These are phyloP conservation scores for Neelides sp. DNA, from an alignment of 1,140 invertebrate genomes.

Conservation along the genomic window DNA sequence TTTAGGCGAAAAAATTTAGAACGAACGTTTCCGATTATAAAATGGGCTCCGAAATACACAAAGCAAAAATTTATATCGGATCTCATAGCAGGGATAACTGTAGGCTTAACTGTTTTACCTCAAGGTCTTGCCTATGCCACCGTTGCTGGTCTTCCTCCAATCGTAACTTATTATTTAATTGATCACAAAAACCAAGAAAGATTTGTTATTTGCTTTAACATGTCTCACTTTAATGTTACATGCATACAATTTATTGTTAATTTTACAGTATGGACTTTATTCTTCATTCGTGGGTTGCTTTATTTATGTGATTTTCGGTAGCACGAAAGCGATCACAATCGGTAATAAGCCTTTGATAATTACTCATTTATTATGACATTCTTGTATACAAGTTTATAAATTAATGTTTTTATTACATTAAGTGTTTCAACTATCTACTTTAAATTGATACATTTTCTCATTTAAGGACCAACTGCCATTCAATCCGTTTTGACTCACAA, in stretches of 20 bases:
- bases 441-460: no score
- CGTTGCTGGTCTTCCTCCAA: constrained; percentile 60
- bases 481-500: constrained; percentile 50
- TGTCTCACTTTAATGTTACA: background rate
- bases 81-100: constrained; percentile 67
- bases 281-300: constrained; percentile 76
- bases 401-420: no score
- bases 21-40: constrained; percentile 47
- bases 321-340: constrained; percentile 59
- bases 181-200: no score
- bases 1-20: constrained; percentile 22
- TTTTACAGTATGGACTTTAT: constrained; percentile 62
- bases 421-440: no score
- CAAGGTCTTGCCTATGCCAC: constrained; percentile 75
- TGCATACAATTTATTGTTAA: background rate
- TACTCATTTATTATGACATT: no score
- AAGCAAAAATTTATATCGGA: constrained; percentile 57
- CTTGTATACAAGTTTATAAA: no score
- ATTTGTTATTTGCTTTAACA: no score
- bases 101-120: constrained; percentile 75
- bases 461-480: constrained; percentile 58
- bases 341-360: constrained; percentile 45
- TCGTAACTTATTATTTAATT: constrained; percentile 40
- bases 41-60: constrained; percentile 58
- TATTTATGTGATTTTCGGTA: constrained; percentile 65